Evolutionary conservation across 2,113 vertebrate species (phyloP).

Genomic region (Willisornis vidua): DNA sequence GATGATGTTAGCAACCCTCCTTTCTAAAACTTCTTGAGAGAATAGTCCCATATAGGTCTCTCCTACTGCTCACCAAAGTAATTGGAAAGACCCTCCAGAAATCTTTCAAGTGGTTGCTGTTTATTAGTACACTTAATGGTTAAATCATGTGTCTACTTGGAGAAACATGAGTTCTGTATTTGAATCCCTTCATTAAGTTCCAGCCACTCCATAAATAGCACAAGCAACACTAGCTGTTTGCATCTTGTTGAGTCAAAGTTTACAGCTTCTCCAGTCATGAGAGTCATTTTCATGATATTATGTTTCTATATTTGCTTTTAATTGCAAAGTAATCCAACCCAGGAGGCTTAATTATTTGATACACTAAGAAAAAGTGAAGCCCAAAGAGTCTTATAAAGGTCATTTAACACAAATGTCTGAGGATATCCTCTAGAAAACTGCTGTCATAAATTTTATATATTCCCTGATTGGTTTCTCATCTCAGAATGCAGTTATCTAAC

Average conservation of each 20-base stretch:
- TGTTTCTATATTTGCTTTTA: not conserved
- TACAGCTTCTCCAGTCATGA: not conserved
- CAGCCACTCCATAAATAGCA: conserved; percentile 12
- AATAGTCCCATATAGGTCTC: not conserved
- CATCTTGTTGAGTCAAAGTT: conserved; percentile 31
- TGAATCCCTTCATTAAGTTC: not conserved
- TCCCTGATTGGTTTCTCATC: not conserved
- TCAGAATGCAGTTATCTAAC: not conserved
- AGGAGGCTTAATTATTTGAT: not conserved
- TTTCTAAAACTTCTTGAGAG: not conserved
- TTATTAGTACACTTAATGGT: not conserved
- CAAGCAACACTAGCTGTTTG: not conserved
- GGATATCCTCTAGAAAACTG: not conserved
- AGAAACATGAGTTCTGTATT: not conserved
- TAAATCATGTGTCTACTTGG: not conserved
- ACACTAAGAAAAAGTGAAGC: not conserved
- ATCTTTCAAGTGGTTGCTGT: not conserved
- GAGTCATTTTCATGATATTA: not conserved
- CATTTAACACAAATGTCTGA: not conserved
- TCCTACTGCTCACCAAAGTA: not conserved
- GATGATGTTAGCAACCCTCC: not conserved
- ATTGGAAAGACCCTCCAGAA: not conserved
- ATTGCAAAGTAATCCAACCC: not conserved
- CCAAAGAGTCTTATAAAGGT: not conserved
- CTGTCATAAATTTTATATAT: not conserved